Evolutionary conservation across 2,113 vertebrate species (phyloP).

Genomic region (Eolophus roseicapilla): DNA sequence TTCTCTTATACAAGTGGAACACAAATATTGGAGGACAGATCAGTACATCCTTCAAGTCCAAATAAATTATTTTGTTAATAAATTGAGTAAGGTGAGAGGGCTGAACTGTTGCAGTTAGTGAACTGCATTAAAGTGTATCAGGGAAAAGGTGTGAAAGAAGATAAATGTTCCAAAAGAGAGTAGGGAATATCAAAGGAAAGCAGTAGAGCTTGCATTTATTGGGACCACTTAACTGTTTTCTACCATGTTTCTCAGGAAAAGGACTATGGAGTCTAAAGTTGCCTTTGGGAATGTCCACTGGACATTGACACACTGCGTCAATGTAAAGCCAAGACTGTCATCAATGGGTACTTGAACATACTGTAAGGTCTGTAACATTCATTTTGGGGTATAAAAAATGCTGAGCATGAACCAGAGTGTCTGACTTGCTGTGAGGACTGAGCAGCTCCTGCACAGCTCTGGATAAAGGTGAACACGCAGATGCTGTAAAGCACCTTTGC

Average conservation of each 20-base stretch:
- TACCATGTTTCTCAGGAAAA: not conserved
- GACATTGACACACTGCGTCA: not conserved
- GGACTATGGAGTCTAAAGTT: not conserved
- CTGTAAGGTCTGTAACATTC: not conserved
- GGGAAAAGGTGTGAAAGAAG: not conserved
- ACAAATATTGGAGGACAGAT: not conserved
- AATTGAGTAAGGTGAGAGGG: not conserved
- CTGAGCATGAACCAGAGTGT: not conserved
- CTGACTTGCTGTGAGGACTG: not conserved
- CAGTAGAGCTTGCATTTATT: not conserved
- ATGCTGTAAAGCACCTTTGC: not conserved
- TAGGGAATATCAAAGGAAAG: not conserved
- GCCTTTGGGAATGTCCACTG: not conserved
- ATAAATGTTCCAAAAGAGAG: not conserved
- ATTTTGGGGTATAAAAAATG: not conserved
- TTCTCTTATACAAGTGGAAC: not conserved
- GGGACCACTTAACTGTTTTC: not conserved
- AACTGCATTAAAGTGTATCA: not conserved
- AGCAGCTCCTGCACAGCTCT: not conserved
- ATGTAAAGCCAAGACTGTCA: not conserved
- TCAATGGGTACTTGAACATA: not conserved
- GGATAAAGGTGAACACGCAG: not conserved
- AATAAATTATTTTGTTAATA: not conserved
- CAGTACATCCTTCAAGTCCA: not conserved
- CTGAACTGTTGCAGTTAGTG: not conserved